phyloP scores from a whole-genome alignment of 2,797 vertebrate species.

The Tachyglossus aculeatus region DNA sequence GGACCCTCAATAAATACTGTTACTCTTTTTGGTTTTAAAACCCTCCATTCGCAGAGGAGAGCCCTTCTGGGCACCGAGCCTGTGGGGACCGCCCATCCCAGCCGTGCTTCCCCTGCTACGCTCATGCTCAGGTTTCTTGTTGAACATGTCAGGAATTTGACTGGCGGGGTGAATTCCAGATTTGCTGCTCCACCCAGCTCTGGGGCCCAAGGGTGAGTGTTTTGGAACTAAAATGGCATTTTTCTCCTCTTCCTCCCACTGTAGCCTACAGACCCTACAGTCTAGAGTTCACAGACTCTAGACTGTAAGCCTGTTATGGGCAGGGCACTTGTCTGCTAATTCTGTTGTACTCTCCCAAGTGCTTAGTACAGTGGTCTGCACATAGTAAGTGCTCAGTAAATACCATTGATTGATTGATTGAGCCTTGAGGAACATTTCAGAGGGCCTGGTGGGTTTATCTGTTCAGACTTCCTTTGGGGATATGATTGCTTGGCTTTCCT shows the following conservation, averaged over 20 bases:
- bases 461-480: neutral
- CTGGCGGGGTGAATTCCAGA: neutral
- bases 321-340: too few relatives aligned
- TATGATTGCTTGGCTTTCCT: constrained; percentile 37
- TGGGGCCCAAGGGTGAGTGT: neutral
- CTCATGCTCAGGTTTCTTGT: neutral
- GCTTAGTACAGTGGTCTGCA: too few relatives aligned
- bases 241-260: neutral
- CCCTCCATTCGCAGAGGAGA: neutral
- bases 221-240: neutral
- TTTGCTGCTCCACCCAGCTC: neutral
- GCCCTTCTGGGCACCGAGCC: neutral
- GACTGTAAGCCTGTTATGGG: too few relatives aligned
- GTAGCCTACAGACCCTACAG: too few relatives aligned
- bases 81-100: neutral
- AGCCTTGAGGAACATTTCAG: neutral
- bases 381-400: too few relatives aligned
- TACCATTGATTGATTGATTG: too few relatives aligned
- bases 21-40: too few relatives aligned
- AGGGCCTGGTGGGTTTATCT: constrained; percentile 21
- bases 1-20: too few relatives aligned
- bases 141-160: neutral
- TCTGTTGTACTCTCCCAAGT: too few relatives aligned
- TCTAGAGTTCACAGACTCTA: too few relatives aligned
- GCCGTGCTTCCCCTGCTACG: neutral